Conservation (phyloP, 1,140 invertebrate species). For the Hyphantria cunea region DNA sequence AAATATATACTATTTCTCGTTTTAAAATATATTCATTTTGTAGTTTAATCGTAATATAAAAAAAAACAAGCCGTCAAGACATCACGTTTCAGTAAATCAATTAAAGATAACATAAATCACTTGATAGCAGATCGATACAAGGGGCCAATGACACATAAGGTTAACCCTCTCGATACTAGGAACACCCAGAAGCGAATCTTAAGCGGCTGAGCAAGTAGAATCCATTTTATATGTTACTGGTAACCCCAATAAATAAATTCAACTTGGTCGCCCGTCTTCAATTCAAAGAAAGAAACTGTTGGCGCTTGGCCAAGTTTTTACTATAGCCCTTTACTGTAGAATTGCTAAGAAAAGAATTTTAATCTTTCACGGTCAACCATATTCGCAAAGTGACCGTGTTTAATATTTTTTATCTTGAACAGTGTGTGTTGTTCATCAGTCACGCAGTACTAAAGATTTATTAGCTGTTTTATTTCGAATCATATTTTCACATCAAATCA, state of each 20-base stretch:
- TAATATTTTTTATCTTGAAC: too few relatives aligned
- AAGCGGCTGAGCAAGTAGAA: conserved; percentile 16
- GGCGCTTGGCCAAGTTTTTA: conserved; percentile 54
- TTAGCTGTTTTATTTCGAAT: too few relatives aligned
- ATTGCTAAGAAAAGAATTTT: conserved; percentile 61
- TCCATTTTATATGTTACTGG: conserved; percentile 40
- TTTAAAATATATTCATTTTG: not conserved
- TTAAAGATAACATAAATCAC: conserved; percentile 20
- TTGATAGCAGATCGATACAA: conserved; percentile 18
- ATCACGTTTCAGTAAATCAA: conserved; percentile 8
- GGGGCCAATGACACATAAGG: conserved; percentile 32
- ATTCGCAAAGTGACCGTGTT: conserved; percentile 1
- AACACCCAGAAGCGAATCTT: conserved; percentile 12
- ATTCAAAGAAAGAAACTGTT: conserved; percentile 62
- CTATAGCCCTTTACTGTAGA: conserved; percentile 41
- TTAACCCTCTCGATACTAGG: conserved; percentile 31
- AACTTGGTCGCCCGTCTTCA: conserved; percentile 48
- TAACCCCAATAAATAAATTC: conserved; percentile 56
- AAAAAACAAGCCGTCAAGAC: conserved; percentile 15
- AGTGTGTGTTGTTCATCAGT: too few relatives aligned
- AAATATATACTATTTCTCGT: too few relatives aligned
- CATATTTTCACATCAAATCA: too few relatives aligned
- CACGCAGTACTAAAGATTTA: too few relatives aligned
- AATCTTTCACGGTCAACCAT: conserved; percentile 49
- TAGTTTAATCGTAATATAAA: not conserved